Evolutionary conservation across 53 echinoderm and acorn worm species (phyloP), one percentile per base, ranked within the genome.

Genomic region (Mesocentrotus franciscanus): DNA sequence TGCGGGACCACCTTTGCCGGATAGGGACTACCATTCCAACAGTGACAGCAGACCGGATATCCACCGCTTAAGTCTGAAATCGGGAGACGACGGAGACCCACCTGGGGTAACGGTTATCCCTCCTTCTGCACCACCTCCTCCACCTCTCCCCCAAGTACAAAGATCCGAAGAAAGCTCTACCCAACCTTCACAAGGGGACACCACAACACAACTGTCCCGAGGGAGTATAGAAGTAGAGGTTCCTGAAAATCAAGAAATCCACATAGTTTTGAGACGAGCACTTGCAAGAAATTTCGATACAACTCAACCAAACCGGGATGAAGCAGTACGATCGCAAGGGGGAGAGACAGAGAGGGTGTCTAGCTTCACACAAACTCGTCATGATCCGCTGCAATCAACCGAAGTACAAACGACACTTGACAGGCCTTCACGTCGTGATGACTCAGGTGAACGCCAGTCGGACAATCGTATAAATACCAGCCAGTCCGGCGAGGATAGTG

Each of bases 1-100:
- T 42, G 30, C 36, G 24, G 87, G 68, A 32, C 85, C 39, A 27
- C 24, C 64, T 2, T 27, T 85, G 5, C 95, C 95, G 66, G 87
- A 39, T 42, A 85, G 95, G 61, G 95, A 94, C 70, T 94, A 94
- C 22, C 64, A 85, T 35, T 5, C 9, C 3, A 94, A 22, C 56
- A 85, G 24, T 27, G 87, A 94, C 27, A 64, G 95, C 42, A 93
- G 95, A 66, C 95, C 95, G 39, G 95, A 94, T 87, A 94, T 94
- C 70, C 95, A 85, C 4, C 61, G 95, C 16, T 18, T 94, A 24
- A 60, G 83, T 39, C 94, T 94, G 17, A 66, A 34, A 22, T 62
- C 32, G 2, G 55, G 36, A 9, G 70, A 66, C 13, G 68, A 26
- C 0, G 60, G 14, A 32, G 95, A 64, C 30, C 68, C 39, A 26